Conservation (phyloP, 1,140 invertebrate genomes). For the Rhagoletis zephyria region DNA sequence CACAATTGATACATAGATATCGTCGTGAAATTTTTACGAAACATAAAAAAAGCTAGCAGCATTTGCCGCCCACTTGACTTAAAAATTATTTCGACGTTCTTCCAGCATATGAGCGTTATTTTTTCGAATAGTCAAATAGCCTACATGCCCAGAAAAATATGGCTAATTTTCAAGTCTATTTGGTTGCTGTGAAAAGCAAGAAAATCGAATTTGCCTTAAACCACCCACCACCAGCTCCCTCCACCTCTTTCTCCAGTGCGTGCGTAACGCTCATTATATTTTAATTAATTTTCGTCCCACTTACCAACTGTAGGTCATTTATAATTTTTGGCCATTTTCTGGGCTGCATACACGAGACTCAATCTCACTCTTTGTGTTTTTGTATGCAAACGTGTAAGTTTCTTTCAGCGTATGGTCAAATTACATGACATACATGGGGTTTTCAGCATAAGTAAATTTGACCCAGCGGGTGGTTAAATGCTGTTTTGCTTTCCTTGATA, state of each 20-base stretch:
- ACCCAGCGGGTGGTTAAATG: constrained; percentile 52
- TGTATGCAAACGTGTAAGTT: neutral
- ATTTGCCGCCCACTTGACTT: no score
- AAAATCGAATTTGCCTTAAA: no score
- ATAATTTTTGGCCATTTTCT: constrained; percentile 31
- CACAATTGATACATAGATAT: no score
- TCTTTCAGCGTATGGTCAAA: neutral
- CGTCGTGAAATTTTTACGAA: no score
- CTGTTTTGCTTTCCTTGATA: neutral
- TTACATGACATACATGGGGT: constrained; percentile 4
- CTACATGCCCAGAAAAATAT: no score
- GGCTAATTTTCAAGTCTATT: no score
- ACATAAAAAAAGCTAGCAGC: no score
- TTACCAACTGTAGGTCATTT: constrained; percentile 45
- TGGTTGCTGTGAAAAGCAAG: no score
- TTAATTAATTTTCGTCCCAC: constrained; percentile 51
- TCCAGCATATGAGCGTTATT: no score
- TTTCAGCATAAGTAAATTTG: neutral
- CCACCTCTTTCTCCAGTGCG: neutral
- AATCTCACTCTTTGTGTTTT: neutral
- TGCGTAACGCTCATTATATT: constrained; percentile 51
- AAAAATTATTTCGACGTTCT: no score
- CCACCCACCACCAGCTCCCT: neutral
- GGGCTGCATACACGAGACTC: neutral
- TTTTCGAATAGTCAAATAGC: no score